Base-by-base conservation (phyloP, 2,888 invertebrate genomes). In the Blastobasis lacticolella region DNA sequence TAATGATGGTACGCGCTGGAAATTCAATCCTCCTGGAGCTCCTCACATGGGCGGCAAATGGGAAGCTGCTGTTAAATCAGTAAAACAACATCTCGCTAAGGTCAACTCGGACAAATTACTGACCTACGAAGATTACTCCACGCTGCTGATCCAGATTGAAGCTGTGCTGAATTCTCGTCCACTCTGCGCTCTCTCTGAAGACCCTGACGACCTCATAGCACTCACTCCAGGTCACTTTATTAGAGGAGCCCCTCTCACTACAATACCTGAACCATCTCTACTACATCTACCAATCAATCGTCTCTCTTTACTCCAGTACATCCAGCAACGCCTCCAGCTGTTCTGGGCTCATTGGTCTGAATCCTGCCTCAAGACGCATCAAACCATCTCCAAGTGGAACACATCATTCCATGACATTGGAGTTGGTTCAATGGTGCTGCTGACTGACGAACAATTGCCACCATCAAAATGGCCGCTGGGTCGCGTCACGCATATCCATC, bases 131-230 rank as follows among this genome's bases (percentile, higher is more conserved):
- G 57, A 61, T 9, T 53, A 55, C 7, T 45, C 43, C 8, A 62
- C 60, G 0, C 10, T 62, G 6, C 47, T 60, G 3, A 45, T 53
- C 5, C 55, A 60, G 46, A 46, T 60, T 0, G 60, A 62, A 46
- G 57, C 57, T 6, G 54, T 52, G 36, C 44, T 61, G 7, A 61
- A 59, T 43, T 53, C 55, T 4, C 47, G 59, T 37, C 58, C 59
- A 6, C 38, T 58, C 10, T 54, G 46, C n/a, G 37, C 57, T 0
- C 37, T 56, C 45, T 54, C 57, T 10, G 54, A 58, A 53, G 53
- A 58, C 10, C 38, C 48, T 7, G 55, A 57, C 8, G 57, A 58
- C 42, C 37, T 53, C 40, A 40, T 40, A 40, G 40, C 40, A 40
- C 40, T 40, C 40, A 40, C 40, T 40, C 40, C 40, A 40, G 40